Conservation (phyloP, 2,797 vertebrate species). For the Capromys pilorides region DNA sequence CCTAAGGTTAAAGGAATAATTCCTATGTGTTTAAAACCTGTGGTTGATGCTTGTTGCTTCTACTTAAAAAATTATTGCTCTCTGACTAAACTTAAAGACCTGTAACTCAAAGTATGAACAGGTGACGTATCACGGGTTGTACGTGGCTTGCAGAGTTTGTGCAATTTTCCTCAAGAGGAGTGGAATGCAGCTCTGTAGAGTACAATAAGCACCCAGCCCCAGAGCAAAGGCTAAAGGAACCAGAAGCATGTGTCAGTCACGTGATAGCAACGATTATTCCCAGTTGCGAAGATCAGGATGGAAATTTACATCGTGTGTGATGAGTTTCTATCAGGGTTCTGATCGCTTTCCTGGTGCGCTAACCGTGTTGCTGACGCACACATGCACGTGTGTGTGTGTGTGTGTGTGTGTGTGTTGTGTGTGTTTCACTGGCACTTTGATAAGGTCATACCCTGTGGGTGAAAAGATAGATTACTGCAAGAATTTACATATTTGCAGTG, state of each 20-base stretch:
- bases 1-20: conserved; percentile 12
- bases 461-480: conserved; percentile 24
- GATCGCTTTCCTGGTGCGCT: conserved; percentile 4
- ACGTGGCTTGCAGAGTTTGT: background rate
- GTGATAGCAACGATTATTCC: background rate
- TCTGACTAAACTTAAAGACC: background rate
- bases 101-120: background rate
- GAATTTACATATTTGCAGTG: background rate
- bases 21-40: background rate
- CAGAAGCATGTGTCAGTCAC: background rate
- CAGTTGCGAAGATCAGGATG: background rate
- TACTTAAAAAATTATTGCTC: conserved; percentile 42
- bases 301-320: background rate
- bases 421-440: conserved; percentile 14
- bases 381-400: background rate
- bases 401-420: background rate
- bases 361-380: background rate
- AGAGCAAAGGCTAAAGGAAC: background rate
- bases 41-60: background rate
- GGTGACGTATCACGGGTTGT: background rate
- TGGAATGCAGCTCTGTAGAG: background rate
- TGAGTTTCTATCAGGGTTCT: background rate
- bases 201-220: background rate
- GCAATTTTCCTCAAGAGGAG: conserved; percentile 14
- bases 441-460: background rate